Conservation (phyloP, 2,797 vertebrate species). For the Lindbergichthys nudifrons region DNA sequence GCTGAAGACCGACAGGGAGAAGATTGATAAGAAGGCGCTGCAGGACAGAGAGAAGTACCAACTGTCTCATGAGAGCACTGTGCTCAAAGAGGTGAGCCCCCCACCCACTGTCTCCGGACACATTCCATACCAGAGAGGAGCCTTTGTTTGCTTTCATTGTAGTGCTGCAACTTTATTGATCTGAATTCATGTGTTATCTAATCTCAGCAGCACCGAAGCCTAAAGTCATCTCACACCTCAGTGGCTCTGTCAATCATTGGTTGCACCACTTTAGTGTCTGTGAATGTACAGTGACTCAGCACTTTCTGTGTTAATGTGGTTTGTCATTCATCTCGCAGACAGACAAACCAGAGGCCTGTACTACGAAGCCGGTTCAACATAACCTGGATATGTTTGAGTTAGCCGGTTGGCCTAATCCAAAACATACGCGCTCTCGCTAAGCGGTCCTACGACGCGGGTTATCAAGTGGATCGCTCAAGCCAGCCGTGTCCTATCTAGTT, state of each 20-base stretch:
- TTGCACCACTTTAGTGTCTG: conserved; percentile 2
- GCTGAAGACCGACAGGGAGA: conserved; percentile 96
- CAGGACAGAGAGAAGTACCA: conserved; percentile 96
- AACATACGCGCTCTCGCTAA: too few species aligned
- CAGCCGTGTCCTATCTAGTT: too few species aligned
- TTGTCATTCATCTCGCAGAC: conserved; percentile 24
- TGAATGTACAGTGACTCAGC: background rate
- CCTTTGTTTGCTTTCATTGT: conserved; percentile 13
- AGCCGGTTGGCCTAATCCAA: too few species aligned
- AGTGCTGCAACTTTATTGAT: conserved; percentile 18
- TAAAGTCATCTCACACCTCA: background rate
- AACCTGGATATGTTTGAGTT: too few species aligned
- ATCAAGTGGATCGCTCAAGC: too few species aligned
- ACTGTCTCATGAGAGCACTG: conserved; percentile 90
- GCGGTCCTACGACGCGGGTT: too few species aligned
- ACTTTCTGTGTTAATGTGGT: conserved; percentile 24
- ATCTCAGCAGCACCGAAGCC: conserved; percentile 16
- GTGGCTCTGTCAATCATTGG: conserved; percentile 64
- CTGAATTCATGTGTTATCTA: conserved; percentile 15
- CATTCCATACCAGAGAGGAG: background rate
- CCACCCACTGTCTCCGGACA: background rate
- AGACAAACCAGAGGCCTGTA: too few species aligned
- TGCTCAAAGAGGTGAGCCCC: conserved; percentile 89
- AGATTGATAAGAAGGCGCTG: conserved; percentile 91
- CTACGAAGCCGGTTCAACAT: too few species aligned